A percentile compares a stretch with the other conserved stretches of the same genome.
Evolutionary conservation across 2,888 invertebrate genomes (phyloP).

Genomic region (Drepanosiphum platanoidis): DNA sequence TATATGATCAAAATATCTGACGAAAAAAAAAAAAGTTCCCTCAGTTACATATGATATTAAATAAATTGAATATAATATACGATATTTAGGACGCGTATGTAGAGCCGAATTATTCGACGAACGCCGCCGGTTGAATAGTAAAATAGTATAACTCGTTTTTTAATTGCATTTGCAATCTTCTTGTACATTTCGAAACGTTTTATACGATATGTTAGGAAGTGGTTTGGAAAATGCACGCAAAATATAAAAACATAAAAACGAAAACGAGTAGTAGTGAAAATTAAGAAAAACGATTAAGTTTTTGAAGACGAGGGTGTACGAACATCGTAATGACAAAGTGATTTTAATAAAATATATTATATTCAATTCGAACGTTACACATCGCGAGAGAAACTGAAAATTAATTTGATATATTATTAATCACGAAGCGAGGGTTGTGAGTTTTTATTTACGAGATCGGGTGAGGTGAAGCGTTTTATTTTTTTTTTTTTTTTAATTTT

Average conservation of each 20-base stretch:
- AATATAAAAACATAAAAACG: background rate
- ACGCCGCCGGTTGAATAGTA: no score
- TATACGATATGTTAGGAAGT: background rate
- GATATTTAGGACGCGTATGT: no score
- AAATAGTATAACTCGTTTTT: background rate
- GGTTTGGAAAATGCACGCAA: background rate
- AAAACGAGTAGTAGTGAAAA: background rate
- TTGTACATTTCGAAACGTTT: background rate
- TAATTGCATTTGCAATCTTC: background rate
- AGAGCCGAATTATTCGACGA: no score
- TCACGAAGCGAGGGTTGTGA: background rate
- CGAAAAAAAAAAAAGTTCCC: conserved; percentile 9
- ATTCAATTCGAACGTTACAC: background rate
- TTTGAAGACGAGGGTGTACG: background rate
- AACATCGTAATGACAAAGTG: background rate
- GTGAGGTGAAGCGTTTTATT: conserved; percentile 19
- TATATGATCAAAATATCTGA: conserved; percentile 38
- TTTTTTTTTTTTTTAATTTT: conserved; percentile 53
- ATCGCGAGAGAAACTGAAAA: conserved; percentile 7
- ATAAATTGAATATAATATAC: no score
- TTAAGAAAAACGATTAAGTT: background rate
- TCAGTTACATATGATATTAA: background rate
- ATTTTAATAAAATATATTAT: conserved; percentile 28
- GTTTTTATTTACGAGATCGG: conserved; percentile 18
- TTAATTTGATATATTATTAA: conserved; percentile 35